These are phyloP conservation scores for Cromileptes altivelis DNA, from an alignment of 2,113 vertebrate genomes.

Conservation along the genomic window DNA sequence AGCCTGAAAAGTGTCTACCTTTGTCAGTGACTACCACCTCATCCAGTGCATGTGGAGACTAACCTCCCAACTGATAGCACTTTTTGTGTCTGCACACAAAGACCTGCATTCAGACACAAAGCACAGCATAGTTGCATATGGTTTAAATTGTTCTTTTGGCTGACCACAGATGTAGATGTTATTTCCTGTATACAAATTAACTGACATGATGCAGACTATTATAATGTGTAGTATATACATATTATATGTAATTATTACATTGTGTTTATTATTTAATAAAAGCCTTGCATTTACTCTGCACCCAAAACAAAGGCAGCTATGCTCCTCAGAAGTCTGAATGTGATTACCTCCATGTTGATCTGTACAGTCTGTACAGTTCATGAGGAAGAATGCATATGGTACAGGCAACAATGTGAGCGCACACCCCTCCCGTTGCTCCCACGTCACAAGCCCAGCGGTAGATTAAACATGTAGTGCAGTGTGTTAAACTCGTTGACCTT, in stretches of 20 bases:
- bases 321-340: neutral
- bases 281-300: neutral
- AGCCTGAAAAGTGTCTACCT: neutral
- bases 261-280: neutral
- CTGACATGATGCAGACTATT: neutral
- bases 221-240: neutral
- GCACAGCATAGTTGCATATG: neutral
- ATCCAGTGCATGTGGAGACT: no score
- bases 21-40: neutral
- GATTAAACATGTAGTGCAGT: neutral
- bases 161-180: neutral
- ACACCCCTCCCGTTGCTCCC: neutral
- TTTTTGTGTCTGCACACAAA: neutral
- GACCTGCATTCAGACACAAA: neutral
- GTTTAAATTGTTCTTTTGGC: neutral
- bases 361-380: conserved; percentile 29
- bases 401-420: conserved; percentile 1
- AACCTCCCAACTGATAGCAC: neutral
- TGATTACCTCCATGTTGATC: neutral
- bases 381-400: conserved; percentile 16
- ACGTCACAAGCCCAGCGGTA: neutral
- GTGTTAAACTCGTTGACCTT: conserved; percentile 43
- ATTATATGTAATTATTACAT: neutral
- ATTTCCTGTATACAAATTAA: neutral
- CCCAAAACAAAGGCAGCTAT: neutral